Evolutionary conservation across 1,140 invertebrate species (phyloP), one percentile per base, ranked within the genome.

Genomic region (Drosophila kikkawai): DNA sequence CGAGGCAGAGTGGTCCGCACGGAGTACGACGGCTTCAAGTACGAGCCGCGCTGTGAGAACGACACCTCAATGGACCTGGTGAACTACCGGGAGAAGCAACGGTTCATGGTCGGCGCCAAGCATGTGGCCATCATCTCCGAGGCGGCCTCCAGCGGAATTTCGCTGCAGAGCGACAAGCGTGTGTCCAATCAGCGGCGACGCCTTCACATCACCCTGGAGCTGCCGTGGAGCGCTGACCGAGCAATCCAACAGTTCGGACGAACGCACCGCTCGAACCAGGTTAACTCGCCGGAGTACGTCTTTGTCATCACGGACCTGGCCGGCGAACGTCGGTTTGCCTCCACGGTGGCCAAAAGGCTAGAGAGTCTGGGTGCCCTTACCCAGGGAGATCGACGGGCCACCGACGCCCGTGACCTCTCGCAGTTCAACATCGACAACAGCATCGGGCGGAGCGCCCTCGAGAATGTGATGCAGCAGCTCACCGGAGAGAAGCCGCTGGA

Each of bases 361-460:
- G 98, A 99, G 94, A 98, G 97, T 92, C 94, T 99, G 82, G 97
- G 99, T 92, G 99, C 99, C 17, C 93, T 99, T 8, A 99, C 99
- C 1, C 99, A 99, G 93, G 99, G 99, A 42, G 99, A 99, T 94
- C 94, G 99, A 56, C 94, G 99, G 55, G 99, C 99, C 9, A 99
- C 98, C 1, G 99, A 99, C 93, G 97, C 98, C 0, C 93, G 99
- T 63, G 99, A 99, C 95, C 94, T 99, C 8, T 98, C 98, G 55
- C 96, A 98, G 91, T 99, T 99, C 92, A 99, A 99, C 93, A 98
- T 99, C 84, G 99, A 99, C 92, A 99, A 98, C 92, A 99, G 98
- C 92, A 98, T 97, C 92, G 99, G 99, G 32, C 95, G 98, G 59
- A 94, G 96, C 32, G 99, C 99, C 2, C 94, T 99, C 12, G 98